Conservation (phyloP, 2,888 invertebrate genomes). For the Escarpia spicata region DNA sequence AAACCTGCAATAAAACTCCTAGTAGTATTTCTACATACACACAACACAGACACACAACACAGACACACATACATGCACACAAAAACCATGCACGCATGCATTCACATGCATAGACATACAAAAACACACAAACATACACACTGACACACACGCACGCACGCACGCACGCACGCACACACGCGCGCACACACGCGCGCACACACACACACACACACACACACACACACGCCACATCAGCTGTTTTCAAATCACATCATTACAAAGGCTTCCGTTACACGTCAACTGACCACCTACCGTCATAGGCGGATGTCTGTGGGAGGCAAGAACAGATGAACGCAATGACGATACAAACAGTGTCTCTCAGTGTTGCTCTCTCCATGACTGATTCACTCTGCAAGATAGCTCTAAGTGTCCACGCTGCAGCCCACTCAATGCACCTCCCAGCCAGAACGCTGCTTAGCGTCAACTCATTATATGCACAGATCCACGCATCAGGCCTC, state of each 20-base stretch:
- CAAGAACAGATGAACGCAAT: background rate
- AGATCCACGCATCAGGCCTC: background rate
- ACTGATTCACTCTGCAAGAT: background rate
- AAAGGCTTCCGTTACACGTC: background rate
- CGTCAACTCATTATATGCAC: background rate
- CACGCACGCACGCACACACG: background rate
- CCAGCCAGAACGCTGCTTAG: background rate
- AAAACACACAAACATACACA: no score
- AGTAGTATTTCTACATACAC: no score
- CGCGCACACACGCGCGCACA: background rate
- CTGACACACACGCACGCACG: no score
- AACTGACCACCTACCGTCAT: background rate
- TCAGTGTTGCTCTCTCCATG: background rate
- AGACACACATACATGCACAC: no score
- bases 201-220: slow-evolving; percentile 6
- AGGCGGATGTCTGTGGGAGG: background rate
- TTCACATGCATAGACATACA: no score
- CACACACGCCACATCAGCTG: background rate
- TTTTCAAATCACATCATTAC: background rate
- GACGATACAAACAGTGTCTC: background rate
- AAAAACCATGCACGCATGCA: no score
- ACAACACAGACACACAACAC: no score
- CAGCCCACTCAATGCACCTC: background rate
- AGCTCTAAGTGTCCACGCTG: background rate
- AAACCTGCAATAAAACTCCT: no score